Evolutionary conservation across 2,888 invertebrate genomes (phyloP), one percentile per base, ranked within the genome.

Genomic region (Agriotes lineatus): DNA sequence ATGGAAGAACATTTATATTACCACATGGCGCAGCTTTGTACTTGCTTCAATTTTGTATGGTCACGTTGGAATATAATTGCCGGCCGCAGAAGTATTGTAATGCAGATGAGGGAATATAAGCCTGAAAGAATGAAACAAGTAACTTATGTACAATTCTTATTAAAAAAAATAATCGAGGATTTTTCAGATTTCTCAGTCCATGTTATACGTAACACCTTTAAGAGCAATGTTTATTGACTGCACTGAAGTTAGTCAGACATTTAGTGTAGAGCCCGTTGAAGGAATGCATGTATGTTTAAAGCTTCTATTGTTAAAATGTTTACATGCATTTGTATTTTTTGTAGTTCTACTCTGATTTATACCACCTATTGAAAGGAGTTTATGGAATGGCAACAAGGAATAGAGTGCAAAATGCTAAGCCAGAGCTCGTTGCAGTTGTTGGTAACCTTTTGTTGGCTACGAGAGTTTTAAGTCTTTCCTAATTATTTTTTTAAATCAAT

Each of bases 41-140:
- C 89, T 0, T 88, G 91, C 9, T 93, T 92, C 79, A 92, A 92
- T 81, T 95, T 95, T 76, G 89, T 93, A 20, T 96, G 94, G 93
- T 83, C 76, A 69, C 86, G 90, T 58, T 92, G 91, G 91, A 92
- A 92, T 75, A 82, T 86, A 0, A 75, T 85, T 1, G 88, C 89
- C 0, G 90, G 90, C 0, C 82, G 86, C 54, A 83, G 90, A 1
- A 88, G 88, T 45, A 88, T 93, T 16, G 87, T 93, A 0, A 83
- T 92, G 81, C 93, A 93, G 79, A 84, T 90, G 74, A 85, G 92
- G 64, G 91, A 92, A 79, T 86, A 88, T 66, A 73, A 76, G 16
- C 78, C 79, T 0, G 79, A 79, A 16, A 81, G 76, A 71, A 9
- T 86, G 85, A 14, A 89, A 87, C 79, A 85, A 83, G 71, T 89